Conservation (phyloP, 2,113 vertebrate species). For the Mohoua ochrocephala region DNA sequence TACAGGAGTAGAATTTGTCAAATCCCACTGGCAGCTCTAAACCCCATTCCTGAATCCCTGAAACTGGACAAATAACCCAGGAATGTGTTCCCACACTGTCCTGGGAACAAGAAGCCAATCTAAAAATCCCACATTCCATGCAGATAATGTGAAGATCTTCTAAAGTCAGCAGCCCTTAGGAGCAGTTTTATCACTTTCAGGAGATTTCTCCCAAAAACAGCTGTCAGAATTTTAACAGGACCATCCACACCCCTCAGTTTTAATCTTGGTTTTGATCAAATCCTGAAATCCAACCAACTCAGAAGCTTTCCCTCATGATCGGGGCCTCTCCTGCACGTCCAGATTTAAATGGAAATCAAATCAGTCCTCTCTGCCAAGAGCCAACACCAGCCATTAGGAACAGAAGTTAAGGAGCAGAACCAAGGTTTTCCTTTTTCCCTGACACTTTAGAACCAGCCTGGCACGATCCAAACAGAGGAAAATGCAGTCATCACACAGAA, state of each 20-base stretch:
- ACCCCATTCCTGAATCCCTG: not conserved
- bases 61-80: not conserved
- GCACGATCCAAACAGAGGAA: not conserved
- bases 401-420: not conserved
- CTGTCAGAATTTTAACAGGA: not conserved
- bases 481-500: not conserved
- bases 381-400: not conserved
- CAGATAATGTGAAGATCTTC: not conserved
- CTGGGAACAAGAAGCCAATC: not conserved
- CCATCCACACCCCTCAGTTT: not conserved
- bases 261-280: not conserved
- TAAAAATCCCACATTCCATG: not conserved
- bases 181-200: not conserved
- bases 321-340: not conserved
- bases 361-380: not conserved
- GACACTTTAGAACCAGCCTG: not conserved
- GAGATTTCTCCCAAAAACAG: not conserved
- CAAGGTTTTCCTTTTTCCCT: not conserved
- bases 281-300: not conserved
- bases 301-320: not conserved
- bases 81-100: fast-evolving
- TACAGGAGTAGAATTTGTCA: not conserved
- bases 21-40: not conserved
- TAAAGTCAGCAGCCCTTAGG: not conserved
- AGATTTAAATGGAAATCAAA: not conserved